Evolutionary conservation across 2,113 vertebrate species (phyloP).

Genomic region (Rutilus rutilus): DNA sequence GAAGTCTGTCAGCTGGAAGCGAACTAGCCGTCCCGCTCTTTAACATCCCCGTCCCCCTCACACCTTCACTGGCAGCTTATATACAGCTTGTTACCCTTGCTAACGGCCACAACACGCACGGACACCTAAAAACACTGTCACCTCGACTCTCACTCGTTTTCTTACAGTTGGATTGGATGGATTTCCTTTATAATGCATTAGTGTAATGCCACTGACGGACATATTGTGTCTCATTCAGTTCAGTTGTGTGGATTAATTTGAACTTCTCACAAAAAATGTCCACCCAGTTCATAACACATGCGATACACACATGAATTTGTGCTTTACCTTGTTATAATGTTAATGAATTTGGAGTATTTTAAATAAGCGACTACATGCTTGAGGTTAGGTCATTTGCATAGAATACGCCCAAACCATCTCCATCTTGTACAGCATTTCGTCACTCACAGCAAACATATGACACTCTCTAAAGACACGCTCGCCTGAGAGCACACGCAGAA

Average conservation of each 20-base stretch:
- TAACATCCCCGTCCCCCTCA: slow-evolving; percentile 60
- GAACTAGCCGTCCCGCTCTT: slow-evolving; percentile 54
- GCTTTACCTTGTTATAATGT: too few relatives aligned
- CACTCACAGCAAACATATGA: too few relatives aligned
- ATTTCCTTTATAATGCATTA: background rate
- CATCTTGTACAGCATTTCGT: too few relatives aligned
- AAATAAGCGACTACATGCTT: too few relatives aligned
- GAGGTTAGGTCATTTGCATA: too few relatives aligned
- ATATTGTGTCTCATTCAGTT: background rate
- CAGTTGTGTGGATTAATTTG: background rate
- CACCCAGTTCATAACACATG: too few relatives aligned
- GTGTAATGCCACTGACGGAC: background rate
- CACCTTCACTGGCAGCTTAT: slow-evolving; percentile 57
- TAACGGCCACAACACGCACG: slow-evolving; percentile 12
- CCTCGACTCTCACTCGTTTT: background rate
- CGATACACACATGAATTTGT: too few relatives aligned
- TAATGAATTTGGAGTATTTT: too few relatives aligned
- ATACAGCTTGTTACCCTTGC: slow-evolving; percentile 49
- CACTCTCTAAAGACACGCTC: too few relatives aligned
- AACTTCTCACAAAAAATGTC: too few relatives aligned
- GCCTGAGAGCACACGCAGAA: too few relatives aligned
- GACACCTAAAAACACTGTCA: background rate
- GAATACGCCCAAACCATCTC: too few relatives aligned
- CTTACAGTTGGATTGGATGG: background rate
- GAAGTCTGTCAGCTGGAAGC: slow-evolving; percentile 75